Conservation (phyloP, 1,140 invertebrate species). For the Pseudomyrmex dendroicus region DNA sequence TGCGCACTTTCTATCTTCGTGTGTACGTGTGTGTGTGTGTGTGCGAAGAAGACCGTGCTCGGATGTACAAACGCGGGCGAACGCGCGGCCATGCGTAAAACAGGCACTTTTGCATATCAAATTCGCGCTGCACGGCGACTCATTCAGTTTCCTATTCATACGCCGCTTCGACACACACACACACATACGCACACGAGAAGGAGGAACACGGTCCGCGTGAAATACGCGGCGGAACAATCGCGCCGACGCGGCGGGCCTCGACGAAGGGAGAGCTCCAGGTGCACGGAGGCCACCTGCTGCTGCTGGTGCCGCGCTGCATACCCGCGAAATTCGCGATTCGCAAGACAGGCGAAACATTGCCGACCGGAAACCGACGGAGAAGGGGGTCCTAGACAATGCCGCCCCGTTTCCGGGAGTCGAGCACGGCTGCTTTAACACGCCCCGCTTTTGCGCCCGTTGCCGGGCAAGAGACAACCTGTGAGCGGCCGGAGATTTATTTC, state of each 20-base stretch:
- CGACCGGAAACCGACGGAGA: slow-evolving; percentile 70
- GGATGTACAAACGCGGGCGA: slow-evolving; percentile 13
- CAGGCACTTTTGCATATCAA: slow-evolving; percentile 56
- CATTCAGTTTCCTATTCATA: slow-evolving; percentile 56
- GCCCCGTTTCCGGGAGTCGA: slow-evolving; percentile 73
- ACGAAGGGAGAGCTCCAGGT: slow-evolving; percentile 74
- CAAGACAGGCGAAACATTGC: slow-evolving; percentile 80
- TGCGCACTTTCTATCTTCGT: neutral
- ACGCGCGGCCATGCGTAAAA: slow-evolving; percentile 28
- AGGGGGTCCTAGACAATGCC: slow-evolving; percentile 76
- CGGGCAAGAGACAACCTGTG: slow-evolving; percentile 26
- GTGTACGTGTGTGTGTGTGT: neutral
- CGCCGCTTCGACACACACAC: neutral
- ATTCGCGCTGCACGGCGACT: slow-evolving; percentile 37
- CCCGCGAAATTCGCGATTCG: slow-evolving; percentile 76
- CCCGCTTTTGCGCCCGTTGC: neutral
- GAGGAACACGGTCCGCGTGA: neutral
- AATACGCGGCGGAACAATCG: slow-evolving; percentile 59
- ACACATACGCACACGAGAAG: neutral
- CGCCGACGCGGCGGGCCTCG: slow-evolving; percentile 15
- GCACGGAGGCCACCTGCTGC: slow-evolving; percentile 79
- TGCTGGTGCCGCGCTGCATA: slow-evolving; percentile 64
- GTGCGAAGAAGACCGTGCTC: neutral
- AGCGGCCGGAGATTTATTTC: slow-evolving; percentile 44
- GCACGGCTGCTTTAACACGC: slow-evolving; percentile 70